Evolutionary conservation across 2,113 vertebrate genomes (phyloP), one percentile per base, ranked within the genome.

Genomic region (Mormyrus lacerda): DNA sequence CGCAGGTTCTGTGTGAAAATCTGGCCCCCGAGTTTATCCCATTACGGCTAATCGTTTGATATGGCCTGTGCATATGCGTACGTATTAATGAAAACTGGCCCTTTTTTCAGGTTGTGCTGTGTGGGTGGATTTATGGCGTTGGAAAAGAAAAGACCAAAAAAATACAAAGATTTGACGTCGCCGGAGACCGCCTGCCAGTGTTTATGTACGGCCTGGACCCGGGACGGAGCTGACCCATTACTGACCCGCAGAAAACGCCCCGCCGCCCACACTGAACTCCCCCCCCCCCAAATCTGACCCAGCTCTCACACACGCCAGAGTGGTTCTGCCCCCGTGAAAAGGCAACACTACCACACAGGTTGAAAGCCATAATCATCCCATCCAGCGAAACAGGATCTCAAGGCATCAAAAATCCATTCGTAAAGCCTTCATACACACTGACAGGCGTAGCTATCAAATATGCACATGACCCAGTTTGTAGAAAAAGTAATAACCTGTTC

Each of bases 31-130:
- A 94, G 92, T 95, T 94, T 93, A 93, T 94, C 90, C 90, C 92
- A 95, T 94, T 92, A 94, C 73, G 89, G 91, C 92, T 92, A 93
- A 93, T 92, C 91, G 93, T 92, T 91, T 90, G 90, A 90, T 91
- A 87, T 86, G 91, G 91, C 92, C 92, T 88, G 89, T 55, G 89
- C 90, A 86, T 92, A 94, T 92, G 90, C 79, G 91, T 91, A 92
- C 85, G 19, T 91, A 92, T 94, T 93, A 92, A 93, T 92, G 91
- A 93, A 87, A 91, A 90, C 91, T 87, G 87, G 45, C 47, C 89
- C 87, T 48, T 91, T 90, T 39, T 79, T 79, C 69, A 91, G 91
- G 91, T 91, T 90, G 35, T 89, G 73, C 90, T 87, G 9, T 15
- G 73, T 27, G 88, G 87, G 31, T 65, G 58, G n/a, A 93, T 94